These are phyloP conservation scores for Crenichthys baileyi DNA, from an alignment of 2,797 vertebrate genomes.

Conservation along the genomic window DNA sequence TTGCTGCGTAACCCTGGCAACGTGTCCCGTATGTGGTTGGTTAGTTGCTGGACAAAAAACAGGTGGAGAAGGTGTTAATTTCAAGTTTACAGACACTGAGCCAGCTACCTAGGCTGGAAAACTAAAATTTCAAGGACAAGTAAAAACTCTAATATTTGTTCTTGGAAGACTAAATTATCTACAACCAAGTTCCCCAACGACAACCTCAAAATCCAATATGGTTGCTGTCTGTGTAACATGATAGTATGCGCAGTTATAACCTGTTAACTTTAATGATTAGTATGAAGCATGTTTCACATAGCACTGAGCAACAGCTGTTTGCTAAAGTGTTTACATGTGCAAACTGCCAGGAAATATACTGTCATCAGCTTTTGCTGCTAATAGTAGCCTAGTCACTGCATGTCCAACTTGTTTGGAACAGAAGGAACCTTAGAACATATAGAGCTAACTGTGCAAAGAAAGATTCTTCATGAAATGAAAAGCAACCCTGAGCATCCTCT, in stretches of 20 bases:
- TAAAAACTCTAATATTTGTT: background rate
- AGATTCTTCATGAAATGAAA: background rate
- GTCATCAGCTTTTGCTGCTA: background rate
- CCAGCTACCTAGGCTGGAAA: background rate
- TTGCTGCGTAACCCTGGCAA: constrained; percentile 92
- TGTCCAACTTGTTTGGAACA: background rate
- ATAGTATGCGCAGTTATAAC: background rate
- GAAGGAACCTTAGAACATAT: background rate
- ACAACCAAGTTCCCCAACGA: background rate
- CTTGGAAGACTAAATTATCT: background rate
- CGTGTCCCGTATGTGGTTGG: constrained; percentile 96
- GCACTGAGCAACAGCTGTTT: background rate
- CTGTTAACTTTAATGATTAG: background rate
- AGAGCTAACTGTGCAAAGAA: background rate
- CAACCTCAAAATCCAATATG: background rate
- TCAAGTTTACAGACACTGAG: background rate
- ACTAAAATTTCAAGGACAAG: background rate
- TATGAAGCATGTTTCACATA: background rate
- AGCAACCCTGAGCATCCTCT: no score
- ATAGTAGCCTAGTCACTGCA: background rate
- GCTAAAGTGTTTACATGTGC: background rate
- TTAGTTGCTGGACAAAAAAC: constrained; percentile 88
- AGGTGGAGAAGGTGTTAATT: background rate
- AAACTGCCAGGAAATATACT: background rate
- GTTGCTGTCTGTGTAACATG: background rate